Conservation (phyloP, 2,113 vertebrate species). For the Psophia crepitans region DNA sequence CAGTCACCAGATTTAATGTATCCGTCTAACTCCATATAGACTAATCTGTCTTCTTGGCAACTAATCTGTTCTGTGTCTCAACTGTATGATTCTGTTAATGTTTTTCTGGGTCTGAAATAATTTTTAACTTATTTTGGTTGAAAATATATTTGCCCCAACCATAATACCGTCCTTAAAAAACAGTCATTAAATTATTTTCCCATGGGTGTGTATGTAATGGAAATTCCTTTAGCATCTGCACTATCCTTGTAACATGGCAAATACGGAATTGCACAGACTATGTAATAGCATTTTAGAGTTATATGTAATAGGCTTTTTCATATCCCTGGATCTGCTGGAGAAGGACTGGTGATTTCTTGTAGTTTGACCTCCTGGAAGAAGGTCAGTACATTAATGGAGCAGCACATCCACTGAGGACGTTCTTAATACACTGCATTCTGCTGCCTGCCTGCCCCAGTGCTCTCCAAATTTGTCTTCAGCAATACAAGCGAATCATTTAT, state of each 20-base stretch:
- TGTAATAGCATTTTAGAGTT: background rate
- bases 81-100: background rate
- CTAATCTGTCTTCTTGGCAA: background rate
- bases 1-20: background rate
- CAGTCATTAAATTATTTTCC: background rate
- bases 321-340: background rate
- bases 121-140: background rate
- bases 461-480: background rate
- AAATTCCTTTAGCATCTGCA: background rate
- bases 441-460: background rate
- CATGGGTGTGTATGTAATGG: background rate
- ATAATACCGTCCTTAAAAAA: background rate
- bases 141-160: background rate
- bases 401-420: background rate
- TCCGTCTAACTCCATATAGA: background rate
- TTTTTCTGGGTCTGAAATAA: background rate
- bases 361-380: background rate
- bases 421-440: background rate
- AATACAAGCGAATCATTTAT: background rate
- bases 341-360: background rate
- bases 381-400: background rate
- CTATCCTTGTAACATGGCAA: background rate
- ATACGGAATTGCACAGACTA: background rate
- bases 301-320: background rate
- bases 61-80: background rate